These are phyloP conservation scores for Conus canariensis DNA, from an alignment of 2,888 invertebrate species.

Conservation along the genomic window DNA sequence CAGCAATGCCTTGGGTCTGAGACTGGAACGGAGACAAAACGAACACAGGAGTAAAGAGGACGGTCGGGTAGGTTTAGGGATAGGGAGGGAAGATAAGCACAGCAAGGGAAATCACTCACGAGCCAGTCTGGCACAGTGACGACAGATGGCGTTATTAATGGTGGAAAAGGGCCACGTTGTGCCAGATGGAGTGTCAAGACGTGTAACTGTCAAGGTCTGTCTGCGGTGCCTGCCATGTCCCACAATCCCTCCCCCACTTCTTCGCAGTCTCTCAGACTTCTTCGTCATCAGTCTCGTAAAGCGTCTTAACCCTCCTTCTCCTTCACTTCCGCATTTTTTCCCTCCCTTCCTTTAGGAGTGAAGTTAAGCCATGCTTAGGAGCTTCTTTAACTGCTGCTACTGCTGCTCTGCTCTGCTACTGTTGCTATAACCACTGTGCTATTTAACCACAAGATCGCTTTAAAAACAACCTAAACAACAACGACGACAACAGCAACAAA, in stretches of 20 bases:
- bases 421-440: no score
- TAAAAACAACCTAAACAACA: no score
- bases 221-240: background rate
- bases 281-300: no score
- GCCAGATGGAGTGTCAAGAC: slow-evolving; percentile 31
- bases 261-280: background rate
- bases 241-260: background rate
- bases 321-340: background rate
- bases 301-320: no score
- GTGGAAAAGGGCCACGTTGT: slow-evolving; percentile 26
- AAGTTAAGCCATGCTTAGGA: no score
- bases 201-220: slow-evolving; percentile 33
- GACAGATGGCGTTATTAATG: slow-evolving; percentile 28
- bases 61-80: no score
- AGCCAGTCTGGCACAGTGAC: background rate
- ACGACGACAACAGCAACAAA: no score
- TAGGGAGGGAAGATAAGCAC: background rate
- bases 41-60: no score
- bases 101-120: slow-evolving; percentile 17
- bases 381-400: background rate
- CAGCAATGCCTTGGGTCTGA: no score
- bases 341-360: background rate
- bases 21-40: no score
- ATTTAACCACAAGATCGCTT: no score
- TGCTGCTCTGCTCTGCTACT: no score